Evolutionary conservation across 2,113 vertebrate genomes (phyloP).

Genomic region (Tenebrosternarchus preto): DNA sequence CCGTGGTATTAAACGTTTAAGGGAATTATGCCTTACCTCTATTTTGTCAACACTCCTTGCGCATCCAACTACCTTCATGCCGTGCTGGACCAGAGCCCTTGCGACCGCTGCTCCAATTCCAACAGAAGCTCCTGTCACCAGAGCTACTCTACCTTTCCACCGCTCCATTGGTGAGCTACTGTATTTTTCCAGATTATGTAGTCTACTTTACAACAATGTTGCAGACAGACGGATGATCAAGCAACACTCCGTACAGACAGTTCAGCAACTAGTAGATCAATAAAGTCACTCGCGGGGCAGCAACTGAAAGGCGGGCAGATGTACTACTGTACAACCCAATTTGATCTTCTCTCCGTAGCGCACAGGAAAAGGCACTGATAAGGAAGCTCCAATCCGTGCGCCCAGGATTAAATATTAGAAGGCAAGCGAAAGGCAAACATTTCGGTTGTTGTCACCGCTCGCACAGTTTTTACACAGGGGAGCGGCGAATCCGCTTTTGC

Average conservation of each 20-base stretch:
- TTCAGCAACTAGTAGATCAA: too few relatives aligned
- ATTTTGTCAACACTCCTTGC: constrained; percentile 91
- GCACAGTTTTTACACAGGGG: constrained; percentile 50
- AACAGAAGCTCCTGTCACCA: constrained; percentile 92
- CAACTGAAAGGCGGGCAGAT: constrained; percentile 42
- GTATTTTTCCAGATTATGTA: background rate
- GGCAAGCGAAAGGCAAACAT: constrained; percentile 33
- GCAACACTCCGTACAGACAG: too few relatives aligned
- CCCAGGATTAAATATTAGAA: constrained; percentile 68
- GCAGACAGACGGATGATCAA: too few relatives aligned
- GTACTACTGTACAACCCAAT: constrained; percentile 41
- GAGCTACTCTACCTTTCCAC: constrained; percentile 87
- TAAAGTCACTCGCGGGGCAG: background rate
- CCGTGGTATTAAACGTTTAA: background rate
- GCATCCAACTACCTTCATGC: constrained; percentile 92
- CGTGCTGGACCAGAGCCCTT: constrained; percentile 87
- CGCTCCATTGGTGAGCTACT: constrained; percentile 80
- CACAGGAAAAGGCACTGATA: constrained; percentile 56
- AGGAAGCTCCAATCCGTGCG: constrained; percentile 62
- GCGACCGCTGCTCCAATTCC: constrained; percentile 91
- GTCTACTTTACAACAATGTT: too few relatives aligned
- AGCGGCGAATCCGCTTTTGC: too few relatives aligned
- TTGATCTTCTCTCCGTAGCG: constrained; percentile 44
- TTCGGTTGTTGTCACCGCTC: constrained; percentile 64
- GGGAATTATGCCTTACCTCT: constrained; percentile 74